phyloP scores from a whole-genome alignment of 1,140 invertebrate genomes.

The Drosophila ercepeae region DNA sequence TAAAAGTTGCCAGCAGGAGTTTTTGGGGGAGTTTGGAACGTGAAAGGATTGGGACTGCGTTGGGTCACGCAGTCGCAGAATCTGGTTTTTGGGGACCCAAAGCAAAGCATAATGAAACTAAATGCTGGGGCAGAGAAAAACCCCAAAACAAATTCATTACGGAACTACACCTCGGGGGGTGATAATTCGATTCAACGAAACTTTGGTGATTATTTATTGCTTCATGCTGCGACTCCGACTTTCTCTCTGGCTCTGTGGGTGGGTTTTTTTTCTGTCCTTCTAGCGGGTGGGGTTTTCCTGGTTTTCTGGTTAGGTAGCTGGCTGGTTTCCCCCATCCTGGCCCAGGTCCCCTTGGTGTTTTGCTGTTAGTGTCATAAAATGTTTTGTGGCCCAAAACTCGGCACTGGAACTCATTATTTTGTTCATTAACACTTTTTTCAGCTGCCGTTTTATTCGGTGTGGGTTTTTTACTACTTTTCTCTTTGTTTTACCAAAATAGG shows the following conservation, averaged over 20 bases:
- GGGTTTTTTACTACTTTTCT: slow-evolving; percentile 25
- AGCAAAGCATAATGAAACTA: slow-evolving; percentile 72
- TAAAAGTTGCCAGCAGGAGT: neutral
- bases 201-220: slow-evolving; percentile 82
- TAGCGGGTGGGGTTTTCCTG: neutral
- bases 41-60: neutral
- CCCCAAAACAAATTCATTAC: slow-evolving; percentile 82
- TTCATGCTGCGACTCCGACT: slow-evolving; percentile 61
- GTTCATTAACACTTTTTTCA: slow-evolving; percentile 78
- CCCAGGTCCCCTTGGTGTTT: slow-evolving; percentile 63
- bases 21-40: neutral
- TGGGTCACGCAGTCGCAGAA: slow-evolving; percentile 69
- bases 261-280: slow-evolving; percentile 11
- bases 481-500: neutral
- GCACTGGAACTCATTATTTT: slow-evolving; percentile 79
- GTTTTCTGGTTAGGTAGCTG: slow-evolving; percentile 6
- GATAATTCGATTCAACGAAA: slow-evolving; percentile 82
- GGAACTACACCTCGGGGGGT: slow-evolving; percentile 80
- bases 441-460: slow-evolving; percentile 15
- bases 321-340: slow-evolving; percentile 3
- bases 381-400: slow-evolving; percentile 73
- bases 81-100: slow-evolving; percentile 12
- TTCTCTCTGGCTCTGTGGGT: slow-evolving; percentile 21
- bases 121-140: slow-evolving; percentile 63
- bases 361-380: slow-evolving; percentile 80